Conservation (phyloP, 1,140 invertebrate species). For the Drosophila equinoxialis region DNA sequence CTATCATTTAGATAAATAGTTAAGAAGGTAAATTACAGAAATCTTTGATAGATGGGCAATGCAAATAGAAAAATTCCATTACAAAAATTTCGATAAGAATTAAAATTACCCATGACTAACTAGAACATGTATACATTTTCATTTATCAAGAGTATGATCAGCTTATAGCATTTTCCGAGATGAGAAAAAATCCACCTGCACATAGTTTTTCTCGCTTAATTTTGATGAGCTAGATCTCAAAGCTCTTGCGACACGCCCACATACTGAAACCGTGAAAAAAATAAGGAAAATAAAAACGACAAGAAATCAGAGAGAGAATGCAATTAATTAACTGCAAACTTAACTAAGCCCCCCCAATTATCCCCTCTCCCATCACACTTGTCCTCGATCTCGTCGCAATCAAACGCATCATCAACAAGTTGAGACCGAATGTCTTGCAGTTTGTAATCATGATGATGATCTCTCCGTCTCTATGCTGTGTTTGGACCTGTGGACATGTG, state of each 20-base stretch:
- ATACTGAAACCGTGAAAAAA: conserved; percentile 8
- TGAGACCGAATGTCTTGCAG: conserved; percentile 21
- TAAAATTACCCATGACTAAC: neutral
- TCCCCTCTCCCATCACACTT: neutral
- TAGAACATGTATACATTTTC: neutral
- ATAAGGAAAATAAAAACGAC: conserved; percentile 1
- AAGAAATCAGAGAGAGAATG: conserved; percentile 22
- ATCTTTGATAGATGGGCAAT: neutral
- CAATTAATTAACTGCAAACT: conserved; percentile 49
- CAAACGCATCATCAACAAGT: conserved; percentile 59
- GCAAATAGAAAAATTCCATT: neutral
- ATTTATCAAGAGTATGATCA: neutral
- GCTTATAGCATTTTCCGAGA: neutral
- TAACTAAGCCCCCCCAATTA: conserved; percentile 16
- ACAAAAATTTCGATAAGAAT: neutral
- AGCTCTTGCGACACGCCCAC: neutral
- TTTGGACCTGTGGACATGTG: neutral
- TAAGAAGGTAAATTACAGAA: no score
- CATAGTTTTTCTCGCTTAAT: neutral
- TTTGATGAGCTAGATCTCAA: conserved; percentile 1
- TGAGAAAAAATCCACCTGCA: neutral
- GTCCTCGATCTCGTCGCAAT: conserved; percentile 39
- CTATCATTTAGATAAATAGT: no score
- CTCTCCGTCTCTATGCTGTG: conserved; percentile 13
- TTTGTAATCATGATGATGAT: conserved; percentile 44